Evolutionary conservation across 2,888 invertebrate genomes (phyloP).

Genomic region (Aspidiotus rigidus): DNA sequence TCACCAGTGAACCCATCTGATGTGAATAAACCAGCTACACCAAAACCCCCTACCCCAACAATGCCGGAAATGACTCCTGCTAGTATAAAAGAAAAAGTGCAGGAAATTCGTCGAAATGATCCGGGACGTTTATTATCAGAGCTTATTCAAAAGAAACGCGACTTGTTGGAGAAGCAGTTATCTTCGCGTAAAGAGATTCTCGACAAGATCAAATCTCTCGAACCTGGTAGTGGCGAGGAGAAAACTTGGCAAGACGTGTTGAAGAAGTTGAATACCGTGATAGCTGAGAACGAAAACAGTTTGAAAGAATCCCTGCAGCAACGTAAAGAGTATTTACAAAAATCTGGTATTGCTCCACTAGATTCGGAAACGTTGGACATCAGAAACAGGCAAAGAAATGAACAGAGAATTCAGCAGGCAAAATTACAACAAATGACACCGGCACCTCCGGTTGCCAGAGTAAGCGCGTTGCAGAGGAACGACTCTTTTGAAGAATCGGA

Average conservation of each 20-base stretch:
- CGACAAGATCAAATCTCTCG: constrained; percentile 23
- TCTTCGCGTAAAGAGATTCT: constrained; percentile 24
- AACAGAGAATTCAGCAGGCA: background rate
- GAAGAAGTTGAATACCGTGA: constrained; percentile 22
- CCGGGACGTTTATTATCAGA: constrained; percentile 24
- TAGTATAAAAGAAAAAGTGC: too few species aligned
- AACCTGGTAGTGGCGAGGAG: constrained; percentile 14
- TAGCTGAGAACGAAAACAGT: constrained; percentile 18
- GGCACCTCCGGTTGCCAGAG: background rate
- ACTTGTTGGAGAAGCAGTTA: constrained; percentile 24
- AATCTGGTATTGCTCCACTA: constrained; percentile 25
- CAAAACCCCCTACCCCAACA: background rate
- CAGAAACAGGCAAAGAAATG: background rate
- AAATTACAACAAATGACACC: background rate
- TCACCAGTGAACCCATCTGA: background rate
- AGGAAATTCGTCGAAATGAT: constrained; percentile 18
- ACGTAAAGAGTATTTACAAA: constrained; percentile 26
- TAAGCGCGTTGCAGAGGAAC: constrained; percentile 3
- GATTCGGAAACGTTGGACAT: constrained; percentile 21
- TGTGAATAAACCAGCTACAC: background rate
- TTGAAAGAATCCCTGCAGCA: constrained; percentile 15
- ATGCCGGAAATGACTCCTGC: background rate
- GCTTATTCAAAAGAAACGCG: constrained; percentile 26
- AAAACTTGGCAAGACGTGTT: constrained; percentile 26
- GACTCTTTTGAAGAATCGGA: background rate